These are phyloP conservation scores for Argentina silus DNA, from an alignment of 2,797 vertebrate genomes.

Conservation along the genomic window DNA sequence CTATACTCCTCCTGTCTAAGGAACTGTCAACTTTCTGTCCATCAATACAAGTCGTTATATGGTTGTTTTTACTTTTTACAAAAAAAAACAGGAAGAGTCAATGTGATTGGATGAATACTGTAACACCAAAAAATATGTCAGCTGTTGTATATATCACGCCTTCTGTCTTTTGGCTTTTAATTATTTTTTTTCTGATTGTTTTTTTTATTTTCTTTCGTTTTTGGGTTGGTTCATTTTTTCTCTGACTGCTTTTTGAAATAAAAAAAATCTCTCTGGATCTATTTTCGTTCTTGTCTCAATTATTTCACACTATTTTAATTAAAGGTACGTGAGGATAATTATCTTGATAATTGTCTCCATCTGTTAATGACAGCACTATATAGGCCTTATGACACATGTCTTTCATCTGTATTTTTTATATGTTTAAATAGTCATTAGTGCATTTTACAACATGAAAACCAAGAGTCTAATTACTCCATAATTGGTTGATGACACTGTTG, in stretches of 20 bases:
- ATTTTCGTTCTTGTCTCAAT: slow-evolving; percentile 4
- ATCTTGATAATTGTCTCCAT: background rate
- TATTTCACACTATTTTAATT: background rate
- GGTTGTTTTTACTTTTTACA: slow-evolving; percentile 71
- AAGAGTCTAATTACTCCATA: background rate
- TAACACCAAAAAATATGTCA: slow-evolving; percentile 81
- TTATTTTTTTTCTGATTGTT: slow-evolving; percentile 44
- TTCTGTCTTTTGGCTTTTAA: slow-evolving; percentile 86
- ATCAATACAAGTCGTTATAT: slow-evolving; percentile 70
- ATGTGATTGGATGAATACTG: slow-evolving; percentile 73
- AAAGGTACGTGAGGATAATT: background rate
- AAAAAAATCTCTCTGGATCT: slow-evolving; percentile 39
- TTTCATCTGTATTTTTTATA: background rate
- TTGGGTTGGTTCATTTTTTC: slow-evolving; percentile 75
- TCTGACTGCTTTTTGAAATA: slow-evolving; percentile 77
- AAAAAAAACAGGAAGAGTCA: slow-evolving; percentile 76
- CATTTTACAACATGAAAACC: slow-evolving; percentile 1
- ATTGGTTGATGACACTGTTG: background rate
- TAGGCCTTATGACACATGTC: background rate
- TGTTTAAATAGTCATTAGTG: background rate
- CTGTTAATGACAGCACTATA: background rate
- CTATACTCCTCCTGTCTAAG: slow-evolving; percentile 68
- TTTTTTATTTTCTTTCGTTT: slow-evolving; percentile 76
- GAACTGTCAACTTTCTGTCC: slow-evolving; percentile 79
- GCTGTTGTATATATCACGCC: slow-evolving; percentile 91